A percentile compares a stretch with the other conserved stretches of the same genome.
Conservation (phyloP, 2,113 vertebrate genomes). For the Mormyrus iriodes region DNA sequence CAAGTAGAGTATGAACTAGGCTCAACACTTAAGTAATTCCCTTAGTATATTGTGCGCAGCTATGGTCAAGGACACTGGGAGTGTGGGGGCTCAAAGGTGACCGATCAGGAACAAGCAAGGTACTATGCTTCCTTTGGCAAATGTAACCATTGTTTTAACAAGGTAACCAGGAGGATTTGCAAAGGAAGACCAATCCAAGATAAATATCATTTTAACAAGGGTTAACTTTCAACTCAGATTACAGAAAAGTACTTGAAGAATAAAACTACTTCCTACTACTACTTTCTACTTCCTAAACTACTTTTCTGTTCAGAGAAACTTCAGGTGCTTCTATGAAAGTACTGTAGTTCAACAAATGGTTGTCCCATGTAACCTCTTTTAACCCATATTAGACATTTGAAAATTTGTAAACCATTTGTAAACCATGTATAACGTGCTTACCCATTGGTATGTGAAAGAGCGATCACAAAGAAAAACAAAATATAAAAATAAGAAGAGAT, state of each 20-base stretch:
- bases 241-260: constrained; percentile 84
- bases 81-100: not conserved
- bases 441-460: not conserved
- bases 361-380: not conserved
- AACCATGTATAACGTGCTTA: no score
- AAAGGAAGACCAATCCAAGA: constrained; percentile 16
- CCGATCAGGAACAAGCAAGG: not conserved
- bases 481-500: constrained; percentile 15
- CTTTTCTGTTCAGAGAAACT: not conserved
- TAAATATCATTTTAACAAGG: not conserved
- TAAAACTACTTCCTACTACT: no score
- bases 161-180: not conserved
- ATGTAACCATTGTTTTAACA: not conserved
- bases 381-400: not conserved
- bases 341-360: not conserved
- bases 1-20: not conserved
- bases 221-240: constrained; percentile 97
- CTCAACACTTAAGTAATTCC: not conserved
- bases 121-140: not conserved
- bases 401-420: no score
- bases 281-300: no score
- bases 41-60: not conserved
- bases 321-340: not conserved
- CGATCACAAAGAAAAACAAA: not conserved
- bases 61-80: not conserved